Conservation (phyloP, 2,113 vertebrate genomes). For the Willisornis vidua region DNA sequence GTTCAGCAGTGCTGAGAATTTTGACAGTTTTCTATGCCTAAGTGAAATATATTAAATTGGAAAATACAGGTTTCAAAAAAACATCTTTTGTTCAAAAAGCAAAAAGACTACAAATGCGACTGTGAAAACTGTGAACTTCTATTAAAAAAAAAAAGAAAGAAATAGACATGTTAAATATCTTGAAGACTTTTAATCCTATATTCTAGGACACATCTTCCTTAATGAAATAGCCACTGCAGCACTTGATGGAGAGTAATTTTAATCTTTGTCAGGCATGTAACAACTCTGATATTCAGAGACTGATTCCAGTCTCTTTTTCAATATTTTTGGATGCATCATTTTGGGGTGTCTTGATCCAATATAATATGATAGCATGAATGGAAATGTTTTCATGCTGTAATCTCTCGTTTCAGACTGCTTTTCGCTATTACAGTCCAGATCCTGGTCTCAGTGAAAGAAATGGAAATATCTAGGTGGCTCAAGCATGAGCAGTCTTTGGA, state of each 20-base stretch:
- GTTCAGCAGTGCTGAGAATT: not conserved
- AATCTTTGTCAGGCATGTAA: not conserved
- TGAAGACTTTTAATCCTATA: not conserved
- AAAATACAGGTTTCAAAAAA: not conserved
- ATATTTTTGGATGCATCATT: not conserved
- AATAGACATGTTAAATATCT: not conserved
- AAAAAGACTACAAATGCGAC: not conserved
- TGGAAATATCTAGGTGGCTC: not conserved
- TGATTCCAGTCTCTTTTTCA: not conserved
- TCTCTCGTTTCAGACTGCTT: not conserved
- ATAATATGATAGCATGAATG: not conserved
- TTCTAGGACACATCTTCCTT: not conserved
- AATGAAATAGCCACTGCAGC: not conserved
- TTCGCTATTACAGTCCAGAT: not conserved
- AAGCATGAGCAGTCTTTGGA: not conserved
- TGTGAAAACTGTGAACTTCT: not conserved
- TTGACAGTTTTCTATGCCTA: not conserved
- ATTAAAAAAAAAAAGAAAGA: not conserved
- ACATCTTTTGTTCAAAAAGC: not conserved
- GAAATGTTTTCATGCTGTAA: not conserved
- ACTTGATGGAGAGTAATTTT: not conserved
- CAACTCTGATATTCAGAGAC: not conserved
- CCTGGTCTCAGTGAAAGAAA: not conserved
- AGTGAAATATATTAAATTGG: not conserved
- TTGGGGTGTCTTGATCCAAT: not conserved